Percentiles rank a stretch among this genome's conserved stretches.
Evolutionary conservation across 1,140 invertebrate genomes (phyloP).

Genomic region (Brachionus sp.): DNA sequence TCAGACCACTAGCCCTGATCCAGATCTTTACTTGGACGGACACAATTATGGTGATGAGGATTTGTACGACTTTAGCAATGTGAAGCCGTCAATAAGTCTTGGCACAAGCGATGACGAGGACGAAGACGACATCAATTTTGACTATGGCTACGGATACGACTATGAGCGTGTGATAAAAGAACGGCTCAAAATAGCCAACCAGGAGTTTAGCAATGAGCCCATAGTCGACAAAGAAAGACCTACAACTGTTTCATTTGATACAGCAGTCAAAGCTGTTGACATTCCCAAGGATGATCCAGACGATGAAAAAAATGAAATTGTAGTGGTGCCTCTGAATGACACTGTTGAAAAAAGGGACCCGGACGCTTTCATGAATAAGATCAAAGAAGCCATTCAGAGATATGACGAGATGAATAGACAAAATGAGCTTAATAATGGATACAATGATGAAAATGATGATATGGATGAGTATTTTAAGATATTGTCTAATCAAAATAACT

Average conservation of each 20-base stretch:
- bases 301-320: neutral
- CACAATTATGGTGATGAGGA: neutral
- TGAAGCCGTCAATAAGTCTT: neutral
- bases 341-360: constrained; percentile 25
- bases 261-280: constrained; percentile 20
- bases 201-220: constrained; percentile 7
- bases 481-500: neutral
- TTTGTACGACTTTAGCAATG: constrained; percentile 27
- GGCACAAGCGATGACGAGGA: neutral
- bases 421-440: neutral
- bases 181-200: constrained; percentile 33
- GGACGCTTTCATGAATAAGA: constrained; percentile 16
- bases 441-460: constrained; percentile 4
- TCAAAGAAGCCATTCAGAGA: constrained; percentile 23
- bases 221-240: neutral
- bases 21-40: neutral
- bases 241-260: neutral
- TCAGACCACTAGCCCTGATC: neutral
- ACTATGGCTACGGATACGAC: constrained; percentile 31
- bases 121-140: constrained; percentile 32
- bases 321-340: constrained; percentile 18
- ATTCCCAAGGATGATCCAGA: neutral
- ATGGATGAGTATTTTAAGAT: neutral
- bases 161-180: constrained; percentile 38
- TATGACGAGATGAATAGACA: constrained; percentile 22